Conservation (phyloP, 2,888 invertebrate genomes). For the Salticus scenicus region DNA sequence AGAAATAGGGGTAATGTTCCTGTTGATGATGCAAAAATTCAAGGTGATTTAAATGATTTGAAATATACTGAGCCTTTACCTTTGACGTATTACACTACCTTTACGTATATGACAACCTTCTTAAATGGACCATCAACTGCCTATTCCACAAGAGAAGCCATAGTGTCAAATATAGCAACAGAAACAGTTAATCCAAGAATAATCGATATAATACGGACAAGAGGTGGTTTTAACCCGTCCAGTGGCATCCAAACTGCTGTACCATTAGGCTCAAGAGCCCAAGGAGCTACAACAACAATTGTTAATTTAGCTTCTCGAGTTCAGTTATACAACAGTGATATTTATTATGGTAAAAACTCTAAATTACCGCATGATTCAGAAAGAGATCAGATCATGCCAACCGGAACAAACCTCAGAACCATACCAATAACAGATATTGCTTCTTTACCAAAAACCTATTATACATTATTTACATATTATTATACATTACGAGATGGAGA, state of each 20-base stretch:
- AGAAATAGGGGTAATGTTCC: constrained; percentile 12
- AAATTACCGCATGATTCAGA: constrained; percentile 2
- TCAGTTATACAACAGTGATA: constrained; percentile 70
- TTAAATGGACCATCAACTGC: constrained; percentile 72
- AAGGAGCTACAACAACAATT: constrained; percentile 67
- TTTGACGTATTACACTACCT: constrained; percentile 72
- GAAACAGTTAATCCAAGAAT: constrained; percentile 65
- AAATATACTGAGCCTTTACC: constrained; percentile 46
- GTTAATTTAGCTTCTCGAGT: constrained; percentile 73
- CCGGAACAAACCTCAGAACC: constrained; percentile 14
- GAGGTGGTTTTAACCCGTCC: constrained; percentile 63
- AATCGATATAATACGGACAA: constrained; percentile 48
- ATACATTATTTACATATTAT: constrained; percentile 71
- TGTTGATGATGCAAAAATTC: not conserved
- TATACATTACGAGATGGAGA: constrained; percentile 71
- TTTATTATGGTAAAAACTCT: constrained; percentile 59
- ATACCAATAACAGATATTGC: constrained; percentile 65
- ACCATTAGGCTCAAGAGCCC: constrained; percentile 58
- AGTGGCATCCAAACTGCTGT: constrained; percentile 56
- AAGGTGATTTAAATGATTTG: not conserved
- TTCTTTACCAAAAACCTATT: constrained; percentile 69
- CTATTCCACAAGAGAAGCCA: constrained; percentile 71
- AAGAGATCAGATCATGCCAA: constrained; percentile 3
- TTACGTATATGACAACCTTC: constrained; percentile 73
- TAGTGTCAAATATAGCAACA: constrained; percentile 69